Base-by-base conservation (phyloP, 2,888 invertebrate genomes). In the Lasioglossum oenotherae region DNA sequence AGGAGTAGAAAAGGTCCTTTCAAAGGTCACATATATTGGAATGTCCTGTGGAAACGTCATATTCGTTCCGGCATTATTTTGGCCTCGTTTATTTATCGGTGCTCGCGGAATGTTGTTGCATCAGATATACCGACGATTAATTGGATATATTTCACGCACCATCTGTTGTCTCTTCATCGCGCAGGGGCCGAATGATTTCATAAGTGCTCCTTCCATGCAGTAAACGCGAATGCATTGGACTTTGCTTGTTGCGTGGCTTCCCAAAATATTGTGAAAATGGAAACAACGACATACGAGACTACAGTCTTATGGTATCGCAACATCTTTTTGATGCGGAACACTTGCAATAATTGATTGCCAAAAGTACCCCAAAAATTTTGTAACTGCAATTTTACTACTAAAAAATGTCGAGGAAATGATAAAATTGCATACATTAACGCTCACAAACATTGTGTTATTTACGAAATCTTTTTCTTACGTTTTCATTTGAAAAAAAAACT, bases 81-180 rank as follows among this genome's bases (percentile, higher is more conserved):
- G 74, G 53, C 67, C 44, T 19, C 27, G 31, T 82, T 74, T 80
- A 79, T 69, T 79, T 53, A 79, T 74, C 35, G 19, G 14, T 27
- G 31, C 14, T 38, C 16, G 16, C 38, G 67, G 67, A 67, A 53
- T 31, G 41, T 31, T 35, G 31, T 73, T 41, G 64, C 64, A 53
- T 78, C 81, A 81, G 16, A 60, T 19, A 31, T 16, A 31, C 41
- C 4, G 23, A 67, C 67, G 41, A 80, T 80, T 82, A 80, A 82
- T 74, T 35, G 53, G 67, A 53, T 74, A 74, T 74, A 74, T 80
- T 46, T 41, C 57, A n/a, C 41, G 31, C 64, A 31, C 2, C 19
- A 41, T 73, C n/a, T 74, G 53, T 41, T 67, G 27, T 46, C 23
- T 49, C 10, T 49, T 12, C 49, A 8, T 35, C 67, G 35, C 4